Evolutionary conservation across 2,888 invertebrate genomes (phyloP).

Genomic region (Ectemnius lituratus): DNA sequence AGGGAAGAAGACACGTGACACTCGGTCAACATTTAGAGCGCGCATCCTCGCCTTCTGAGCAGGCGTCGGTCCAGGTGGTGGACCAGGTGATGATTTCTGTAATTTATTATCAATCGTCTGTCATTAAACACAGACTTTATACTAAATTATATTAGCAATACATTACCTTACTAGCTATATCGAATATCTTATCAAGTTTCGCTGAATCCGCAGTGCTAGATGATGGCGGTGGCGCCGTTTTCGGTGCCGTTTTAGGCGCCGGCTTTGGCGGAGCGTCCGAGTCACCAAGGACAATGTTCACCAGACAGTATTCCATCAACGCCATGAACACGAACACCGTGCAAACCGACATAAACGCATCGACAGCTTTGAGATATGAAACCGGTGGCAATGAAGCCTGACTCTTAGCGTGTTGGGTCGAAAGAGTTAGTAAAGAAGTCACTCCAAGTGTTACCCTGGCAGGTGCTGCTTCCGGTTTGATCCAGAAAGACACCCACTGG

Average conservation of each 20-base stretch:
- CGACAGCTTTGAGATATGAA: constrained; percentile 94
- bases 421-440: constrained; percentile 91
- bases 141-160: no score
- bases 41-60: constrained; percentile 82
- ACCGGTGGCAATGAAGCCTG: constrained; percentile 96
- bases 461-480: constrained; percentile 95
- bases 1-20: constrained; percentile 86
- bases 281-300: constrained; percentile 90
- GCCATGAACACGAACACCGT: constrained; percentile 97
- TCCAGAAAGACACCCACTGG: constrained; percentile 97
- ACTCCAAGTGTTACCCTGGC: constrained; percentile 95
- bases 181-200: constrained; percentile 80
- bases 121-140: no score
- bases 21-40: constrained; percentile 85
- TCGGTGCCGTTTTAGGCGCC: constrained; percentile 79
- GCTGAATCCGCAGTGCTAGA: constrained; percentile 70
- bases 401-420: constrained; percentile 95
- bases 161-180: constrained; percentile 79
- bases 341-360: constrained; percentile 95
- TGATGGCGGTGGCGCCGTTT: constrained; percentile 48
- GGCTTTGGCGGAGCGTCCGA: constrained; percentile 79
- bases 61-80: constrained; percentile 71
- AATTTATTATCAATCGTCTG: constrained; percentile 40
- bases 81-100: constrained; percentile 72
- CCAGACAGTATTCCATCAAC: constrained; percentile 94